These are phyloP conservation scores for Pollachius pollachius DNA, from an alignment of 2,113 vertebrate genomes.

Conservation along the genomic window DNA sequence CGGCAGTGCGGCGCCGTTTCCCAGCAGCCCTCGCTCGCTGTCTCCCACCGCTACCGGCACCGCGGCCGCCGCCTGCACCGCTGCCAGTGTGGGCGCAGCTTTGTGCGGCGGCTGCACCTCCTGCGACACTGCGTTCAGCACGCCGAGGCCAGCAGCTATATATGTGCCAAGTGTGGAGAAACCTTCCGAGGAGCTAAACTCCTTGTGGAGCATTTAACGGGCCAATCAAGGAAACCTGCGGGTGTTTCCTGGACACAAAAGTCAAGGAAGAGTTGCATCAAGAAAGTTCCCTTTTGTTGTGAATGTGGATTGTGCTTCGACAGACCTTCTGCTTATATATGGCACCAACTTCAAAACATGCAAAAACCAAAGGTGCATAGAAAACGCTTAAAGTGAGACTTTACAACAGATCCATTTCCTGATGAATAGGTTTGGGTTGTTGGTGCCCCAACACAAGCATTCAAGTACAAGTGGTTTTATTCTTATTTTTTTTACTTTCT, in stretches of 20 bases:
- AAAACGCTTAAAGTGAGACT: slow-evolving; percentile 8
- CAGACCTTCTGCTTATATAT: slow-evolving; percentile 73
- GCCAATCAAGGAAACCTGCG: slow-evolving; percentile 1
- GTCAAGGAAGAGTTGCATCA: slow-evolving; percentile 46
- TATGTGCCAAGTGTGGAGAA: slow-evolving; percentile 71
- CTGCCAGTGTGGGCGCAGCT: slow-evolving; percentile 73
- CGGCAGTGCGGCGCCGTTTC: slow-evolving; percentile 68
- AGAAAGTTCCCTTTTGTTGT: slow-evolving; percentile 62
- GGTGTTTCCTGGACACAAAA: slow-evolving; percentile 8
- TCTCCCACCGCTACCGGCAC: slow-evolving; percentile 74
- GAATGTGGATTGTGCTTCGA: slow-evolving; percentile 69
- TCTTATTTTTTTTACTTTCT: no score
- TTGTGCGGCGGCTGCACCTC: slow-evolving; percentile 69
- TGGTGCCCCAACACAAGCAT: no score
- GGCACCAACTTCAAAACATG: slow-evolving; percentile 74
- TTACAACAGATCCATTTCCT: neutral
- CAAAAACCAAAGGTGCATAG: slow-evolving; percentile 25
- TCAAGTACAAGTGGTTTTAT: no score
- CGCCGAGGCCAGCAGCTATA: slow-evolving; percentile 66
- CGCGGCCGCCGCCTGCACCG: slow-evolving; percentile 55
- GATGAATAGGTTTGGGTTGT: no score
- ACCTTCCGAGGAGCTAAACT: slow-evolving; percentile 53
- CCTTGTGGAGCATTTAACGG: slow-evolving; percentile 44
- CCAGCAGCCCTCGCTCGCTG: slow-evolving; percentile 62
- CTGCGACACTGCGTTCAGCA: slow-evolving; percentile 76